Percentiles rank a stretch among this genome's conserved stretches.
Evolutionary conservation across 2,888 invertebrate genomes (phyloP).

Genomic region (Himalopsyche kuldschensis): DNA sequence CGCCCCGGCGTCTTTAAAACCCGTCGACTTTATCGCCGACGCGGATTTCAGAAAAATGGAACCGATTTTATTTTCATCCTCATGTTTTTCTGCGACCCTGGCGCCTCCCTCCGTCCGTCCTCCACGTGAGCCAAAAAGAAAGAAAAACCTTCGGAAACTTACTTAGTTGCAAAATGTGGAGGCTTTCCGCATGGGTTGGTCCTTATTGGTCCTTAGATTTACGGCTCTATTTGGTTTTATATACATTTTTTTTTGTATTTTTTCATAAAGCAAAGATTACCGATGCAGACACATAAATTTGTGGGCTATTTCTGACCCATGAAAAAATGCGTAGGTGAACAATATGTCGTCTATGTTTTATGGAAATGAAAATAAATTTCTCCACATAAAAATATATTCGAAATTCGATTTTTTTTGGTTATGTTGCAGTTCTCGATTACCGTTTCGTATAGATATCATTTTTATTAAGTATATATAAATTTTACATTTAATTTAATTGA

Average conservation of each 20-base stretch:
- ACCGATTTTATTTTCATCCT: neutral
- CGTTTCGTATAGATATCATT: no score
- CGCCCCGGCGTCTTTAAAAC: constrained; percentile 3
- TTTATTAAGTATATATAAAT: no score
- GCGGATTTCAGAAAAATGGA: constrained; percentile 24
- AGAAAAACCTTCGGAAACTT: neutral
- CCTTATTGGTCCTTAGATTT: neutral
- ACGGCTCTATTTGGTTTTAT: neutral
- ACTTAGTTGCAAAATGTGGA: neutral
- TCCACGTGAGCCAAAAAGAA: neutral
- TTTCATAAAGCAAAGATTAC: neutral
- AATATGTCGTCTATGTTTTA: neutral
- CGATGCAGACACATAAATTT: neutral
- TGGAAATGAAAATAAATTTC: no score
- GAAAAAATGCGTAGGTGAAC: neutral
- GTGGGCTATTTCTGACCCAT: neutral
- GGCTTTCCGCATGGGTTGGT: neutral
- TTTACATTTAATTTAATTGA: no score
- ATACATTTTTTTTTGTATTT: neutral
- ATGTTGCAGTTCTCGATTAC: no score
- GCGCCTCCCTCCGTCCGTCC: neutral
- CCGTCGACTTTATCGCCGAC: constrained; percentile 10
- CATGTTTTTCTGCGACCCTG: neutral
- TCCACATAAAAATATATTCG: no score
- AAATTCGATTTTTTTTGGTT: no score